These are phyloP conservation scores for Therioaphis trifolii DNA, from an alignment of 2,888 invertebrate genomes.

Conservation along the genomic window DNA sequence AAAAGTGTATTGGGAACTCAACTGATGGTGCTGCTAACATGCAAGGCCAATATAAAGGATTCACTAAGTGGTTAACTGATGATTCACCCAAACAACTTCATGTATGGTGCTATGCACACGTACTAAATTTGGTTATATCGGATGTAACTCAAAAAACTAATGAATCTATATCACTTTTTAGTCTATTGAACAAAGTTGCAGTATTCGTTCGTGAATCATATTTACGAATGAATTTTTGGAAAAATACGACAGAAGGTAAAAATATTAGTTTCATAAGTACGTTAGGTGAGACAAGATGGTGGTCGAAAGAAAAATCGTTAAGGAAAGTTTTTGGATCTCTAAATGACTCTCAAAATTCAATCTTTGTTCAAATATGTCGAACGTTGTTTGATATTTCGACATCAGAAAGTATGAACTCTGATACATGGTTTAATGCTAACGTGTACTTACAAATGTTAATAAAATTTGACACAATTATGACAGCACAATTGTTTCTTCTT, in stretches of 20 bases:
- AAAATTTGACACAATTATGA: no score
- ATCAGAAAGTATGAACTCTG: conserved; percentile 21
- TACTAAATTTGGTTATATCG: no score
- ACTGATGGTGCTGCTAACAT: no score
- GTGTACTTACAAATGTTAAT: conserved; percentile 34
- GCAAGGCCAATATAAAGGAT: no score
- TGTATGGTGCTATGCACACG: no score
- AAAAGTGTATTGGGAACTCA: conserved; percentile 64
- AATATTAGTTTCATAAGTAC: no score
- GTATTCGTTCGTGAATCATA: conserved; percentile 58
- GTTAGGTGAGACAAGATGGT: conserved; percentile 23
- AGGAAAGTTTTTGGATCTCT: no score
- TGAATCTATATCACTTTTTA: conserved; percentile 52
- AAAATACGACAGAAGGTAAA: conserved; percentile 15
- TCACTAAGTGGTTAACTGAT: no score
- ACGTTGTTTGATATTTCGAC: no score
- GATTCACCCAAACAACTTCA: no score
- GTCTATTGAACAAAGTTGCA: conserved; percentile 42
- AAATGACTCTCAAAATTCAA: conserved; percentile 43
- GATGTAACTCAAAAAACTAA: conserved; percentile 59
- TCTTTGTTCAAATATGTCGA: no score
- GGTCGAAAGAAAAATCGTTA: conserved; percentile 12
- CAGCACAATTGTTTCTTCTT: conserved; percentile 29
- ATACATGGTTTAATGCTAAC: conserved; percentile 26
- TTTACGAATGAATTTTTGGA: conserved; percentile 62